Evolutionary conservation across 2,888 invertebrate species (phyloP), one percentile per base, ranked within the genome.

Genomic region (Lepidochrysops patricia): DNA sequence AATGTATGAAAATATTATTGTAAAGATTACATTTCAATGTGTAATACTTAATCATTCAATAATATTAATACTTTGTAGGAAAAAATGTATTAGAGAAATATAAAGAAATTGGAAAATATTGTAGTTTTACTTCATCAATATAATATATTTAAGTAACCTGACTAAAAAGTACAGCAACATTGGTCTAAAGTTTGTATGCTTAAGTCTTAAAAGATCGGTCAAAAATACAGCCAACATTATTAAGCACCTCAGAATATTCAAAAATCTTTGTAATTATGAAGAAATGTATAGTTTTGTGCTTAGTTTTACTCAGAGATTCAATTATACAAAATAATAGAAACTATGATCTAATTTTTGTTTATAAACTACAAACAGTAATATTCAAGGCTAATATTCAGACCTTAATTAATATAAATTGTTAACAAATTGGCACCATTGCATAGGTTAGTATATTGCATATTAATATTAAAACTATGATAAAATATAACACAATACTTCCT

Each of bases 401-500:
- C 43, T 43, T 43, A 43, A 9, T 19, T 27, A 13, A 52, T 6
- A 9, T 15, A 32, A 12, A 19, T 54, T 19, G 12, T 59, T 35
- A 25, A 61, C 57, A 56, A 59, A 52, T 58, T 49, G 62, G 62
- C 63, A 65, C 67, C 62, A 63, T 34, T 37, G 49, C 32, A 63
- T 63, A 54, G 54, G 29, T 54, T 25, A 23, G 48, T 49, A 49
- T 27, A 29, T 54, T 54, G 62, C 61, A 54, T 54, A n/a, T n/a
- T n/a, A 27, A 32, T 19, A 19, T 54, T 12, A 54, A 54, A 54
- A 32, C 54, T 54, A 32, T 29, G 7, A 54, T 54, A 54, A 54
- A 54, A 54, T 15, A 50, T 54, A 54, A 29, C 54, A 54, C 29
- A 29, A 27, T 29, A n/a, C 23, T 9, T 49, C 12, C 25, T 49